Evolutionary conservation across 2,888 invertebrate genomes (phyloP), one percentile per base, ranked within the genome.

Genomic region (Ferrisia virgata): DNA sequence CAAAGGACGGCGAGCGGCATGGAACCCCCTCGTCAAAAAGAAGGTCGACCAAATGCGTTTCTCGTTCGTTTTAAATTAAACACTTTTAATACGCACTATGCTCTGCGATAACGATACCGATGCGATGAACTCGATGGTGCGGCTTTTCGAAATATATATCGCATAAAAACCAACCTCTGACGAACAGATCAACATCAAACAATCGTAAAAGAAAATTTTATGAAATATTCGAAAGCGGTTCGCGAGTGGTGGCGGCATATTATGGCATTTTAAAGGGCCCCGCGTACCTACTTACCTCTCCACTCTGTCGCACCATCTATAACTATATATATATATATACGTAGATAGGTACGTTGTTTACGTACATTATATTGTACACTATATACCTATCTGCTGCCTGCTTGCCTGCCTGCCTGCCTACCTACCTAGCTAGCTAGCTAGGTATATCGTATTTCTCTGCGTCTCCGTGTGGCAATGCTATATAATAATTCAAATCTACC

Each of bases 121-220:
- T 4, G 22, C 36, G 11, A 1, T n/a, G 43, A 53, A n/a, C n/a
- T n/a, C n/a, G 22, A 22, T 18, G 53, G 15, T 15, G 13, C 18
- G 22, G 58, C 6, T 64, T 64, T 28, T 64, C 11, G 72, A 76
- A 36, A 36, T 36, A 76, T 28, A 76, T 76, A 76, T 8, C 72
- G 36, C 22, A n/a, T n/a, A n/a, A 53, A 53, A 53, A 53, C 18
- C 53, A 53, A 53, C 53, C 22, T 53, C 53, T 43, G n/a, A 43
- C 53, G 72, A 76, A 76, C 28, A 76, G 72, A 76, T 76, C 72
- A 36, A 76, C 72, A 76, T 76, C 72, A 76, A 76, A 76, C 72
- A 76, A 76, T 76, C 72, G 72, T 76, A 76, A 76, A 76, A 76
- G 72, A 76, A 76, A 76, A 76, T 76, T 36, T 76, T 76, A 76